phyloP scores from a whole-genome alignment of 2,113 vertebrate genomes.

The Tringa solitaria region DNA sequence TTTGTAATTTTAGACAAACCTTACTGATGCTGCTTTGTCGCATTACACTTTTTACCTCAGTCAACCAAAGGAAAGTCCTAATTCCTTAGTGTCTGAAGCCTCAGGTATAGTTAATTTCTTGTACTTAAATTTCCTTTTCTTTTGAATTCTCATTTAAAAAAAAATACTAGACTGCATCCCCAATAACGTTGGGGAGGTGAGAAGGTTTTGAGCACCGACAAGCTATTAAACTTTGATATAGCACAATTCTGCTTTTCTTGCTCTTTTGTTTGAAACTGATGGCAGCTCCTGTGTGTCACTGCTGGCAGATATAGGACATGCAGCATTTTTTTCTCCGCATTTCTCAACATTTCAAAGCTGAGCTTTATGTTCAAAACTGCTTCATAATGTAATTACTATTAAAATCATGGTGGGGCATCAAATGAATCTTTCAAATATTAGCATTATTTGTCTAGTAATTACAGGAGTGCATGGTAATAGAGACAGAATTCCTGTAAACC shows the following conservation, averaged over 20 bases:
- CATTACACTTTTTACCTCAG: conserved; percentile 78
- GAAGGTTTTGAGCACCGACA: background rate
- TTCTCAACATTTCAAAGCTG: background rate
- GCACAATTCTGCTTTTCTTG: background rate
- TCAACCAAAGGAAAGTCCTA: conserved; percentile 77
- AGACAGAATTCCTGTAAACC: background rate
- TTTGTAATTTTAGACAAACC: conserved; percentile 73
- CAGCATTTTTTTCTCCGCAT: background rate
- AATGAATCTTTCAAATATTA: background rate
- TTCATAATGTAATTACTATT: background rate
- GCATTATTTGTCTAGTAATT: background rate
- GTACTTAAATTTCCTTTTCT: background rate
- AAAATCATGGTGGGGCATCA: background rate
- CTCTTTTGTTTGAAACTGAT: background rate
- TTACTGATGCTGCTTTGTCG: conserved; percentile 56
- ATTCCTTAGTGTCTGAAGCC: conserved; percentile 79
- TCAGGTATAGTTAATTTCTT: conserved; percentile 80
- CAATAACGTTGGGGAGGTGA: background rate
- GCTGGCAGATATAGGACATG: background rate
- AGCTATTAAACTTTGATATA: background rate
- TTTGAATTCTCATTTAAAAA: background rate
- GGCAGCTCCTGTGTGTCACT: background rate
- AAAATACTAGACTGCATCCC: background rate
- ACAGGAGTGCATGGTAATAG: background rate
- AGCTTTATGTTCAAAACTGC: background rate